These are phyloP conservation scores for Craseonycteris thonglongyai DNA, from an alignment of 2,113 vertebrate genomes.

Conservation along the genomic window DNA sequence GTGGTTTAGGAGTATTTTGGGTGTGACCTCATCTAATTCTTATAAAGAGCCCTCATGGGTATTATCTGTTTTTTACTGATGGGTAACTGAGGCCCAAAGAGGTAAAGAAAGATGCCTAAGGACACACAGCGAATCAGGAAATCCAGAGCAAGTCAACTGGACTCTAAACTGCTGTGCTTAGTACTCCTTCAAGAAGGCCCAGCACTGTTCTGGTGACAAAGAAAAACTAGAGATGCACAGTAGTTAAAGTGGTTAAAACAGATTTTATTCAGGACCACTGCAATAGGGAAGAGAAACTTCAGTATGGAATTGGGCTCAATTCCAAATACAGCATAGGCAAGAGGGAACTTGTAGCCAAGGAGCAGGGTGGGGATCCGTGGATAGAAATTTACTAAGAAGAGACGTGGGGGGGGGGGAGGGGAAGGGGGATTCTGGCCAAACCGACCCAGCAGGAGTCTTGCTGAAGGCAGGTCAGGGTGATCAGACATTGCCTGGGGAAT, in stretches of 20 bases:
- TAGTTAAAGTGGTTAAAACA: background rate
- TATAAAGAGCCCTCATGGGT: background rate
- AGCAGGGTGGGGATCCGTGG: background rate
- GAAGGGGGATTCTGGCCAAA: background rate
- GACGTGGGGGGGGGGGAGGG: background rate
- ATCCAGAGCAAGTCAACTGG: background rate
- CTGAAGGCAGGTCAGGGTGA: background rate
- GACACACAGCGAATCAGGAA: background rate
- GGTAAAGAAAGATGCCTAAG: background rate
- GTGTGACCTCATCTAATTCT: background rate
- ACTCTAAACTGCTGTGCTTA: background rate
- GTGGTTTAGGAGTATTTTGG: background rate
- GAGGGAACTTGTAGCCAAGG: background rate
- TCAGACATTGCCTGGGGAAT: background rate
- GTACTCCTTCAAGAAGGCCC: background rate
- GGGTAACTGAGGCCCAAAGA: background rate
- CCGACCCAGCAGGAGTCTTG: background rate
- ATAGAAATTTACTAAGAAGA: background rate
- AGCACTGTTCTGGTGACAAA: background rate
- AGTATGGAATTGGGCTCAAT: background rate
- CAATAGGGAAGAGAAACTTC: background rate
- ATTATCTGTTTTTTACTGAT: background rate
- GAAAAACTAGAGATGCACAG: background rate
- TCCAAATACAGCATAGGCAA: background rate
- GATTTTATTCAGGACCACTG: background rate